A percentile compares a stretch with the other conserved stretches of the same genome.
These are phyloP conservation scores for Cerastoderma edule DNA, from an alignment of 2,888 invertebrate genomes.

Conservation along the genomic window DNA sequence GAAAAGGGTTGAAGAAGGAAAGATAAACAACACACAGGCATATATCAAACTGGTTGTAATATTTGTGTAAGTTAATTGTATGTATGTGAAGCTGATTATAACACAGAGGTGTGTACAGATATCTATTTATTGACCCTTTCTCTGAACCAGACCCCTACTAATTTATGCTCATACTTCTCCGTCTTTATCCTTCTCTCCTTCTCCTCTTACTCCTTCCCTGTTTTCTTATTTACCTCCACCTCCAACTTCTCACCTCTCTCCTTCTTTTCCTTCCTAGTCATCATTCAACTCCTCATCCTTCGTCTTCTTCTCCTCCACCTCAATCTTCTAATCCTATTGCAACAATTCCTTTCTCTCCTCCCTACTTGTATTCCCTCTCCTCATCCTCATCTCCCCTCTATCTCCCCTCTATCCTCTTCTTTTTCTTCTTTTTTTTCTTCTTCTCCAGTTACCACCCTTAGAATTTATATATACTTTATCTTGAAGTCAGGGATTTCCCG, in stretches of 20 bases:
- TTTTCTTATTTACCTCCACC: background rate
- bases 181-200: background rate
- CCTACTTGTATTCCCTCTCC: conserved; percentile 9
- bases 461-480: no score
- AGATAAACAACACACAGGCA: no score
- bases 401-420: conserved; percentile 18
- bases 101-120: no score
- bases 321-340: background rate
- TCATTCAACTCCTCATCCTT: background rate
- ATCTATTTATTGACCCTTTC: background rate
- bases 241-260: background rate
- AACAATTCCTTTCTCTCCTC: background rate
- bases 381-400: conserved; percentile 1
- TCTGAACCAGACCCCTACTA: background rate
- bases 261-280: background rate
- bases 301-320: background rate
- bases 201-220: no score
- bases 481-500: no score
- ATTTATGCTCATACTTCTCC: background rate
- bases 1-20: no score
- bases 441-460: no score
- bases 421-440: conserved; percentile 3
- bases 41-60: no score
- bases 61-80: no score
- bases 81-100: no score